Percentiles rank a stretch among this genome's conserved stretches.
These are phyloP conservation scores for Holothuria scabra DNA, from an alignment of 53 echinoderm and acorn worm genomes.

Conservation along the genomic window DNA sequence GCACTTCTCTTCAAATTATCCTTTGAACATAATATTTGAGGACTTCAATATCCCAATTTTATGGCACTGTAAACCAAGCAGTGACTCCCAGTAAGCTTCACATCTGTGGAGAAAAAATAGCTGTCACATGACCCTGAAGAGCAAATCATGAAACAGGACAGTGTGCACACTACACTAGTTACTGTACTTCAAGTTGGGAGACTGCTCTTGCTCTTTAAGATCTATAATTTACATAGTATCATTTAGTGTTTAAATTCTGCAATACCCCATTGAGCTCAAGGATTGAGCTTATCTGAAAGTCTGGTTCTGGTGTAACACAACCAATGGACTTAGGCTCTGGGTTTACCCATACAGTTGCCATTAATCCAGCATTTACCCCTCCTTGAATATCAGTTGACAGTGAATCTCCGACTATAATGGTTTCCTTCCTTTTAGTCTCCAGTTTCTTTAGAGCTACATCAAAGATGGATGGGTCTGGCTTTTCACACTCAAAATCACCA, in stretches of 20 bases:
- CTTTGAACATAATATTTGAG: too few species aligned
- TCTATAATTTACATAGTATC: not conserved
- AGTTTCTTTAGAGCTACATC: constrained; percentile 77
- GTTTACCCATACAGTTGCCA: constrained; percentile 87
- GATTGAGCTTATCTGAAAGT: constrained; percentile 70
- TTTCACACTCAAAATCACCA: constrained; percentile 84
- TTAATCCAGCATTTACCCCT: constrained; percentile 72
- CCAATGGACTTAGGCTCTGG: constrained; percentile 63
- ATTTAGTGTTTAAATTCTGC: constrained; percentile 41
- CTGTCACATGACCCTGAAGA: too few species aligned
- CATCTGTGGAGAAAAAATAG: too few species aligned
- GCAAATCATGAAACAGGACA: too few species aligned
- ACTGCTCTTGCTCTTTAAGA: too few species aligned
- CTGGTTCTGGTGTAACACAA: constrained; percentile 68
- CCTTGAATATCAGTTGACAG: constrained; percentile 94
- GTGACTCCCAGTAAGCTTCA: too few species aligned
- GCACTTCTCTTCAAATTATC: too few species aligned
- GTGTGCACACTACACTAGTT: too few species aligned
- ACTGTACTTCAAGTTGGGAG: too few species aligned
- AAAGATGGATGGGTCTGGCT: constrained; percentile 90
- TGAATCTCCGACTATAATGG: constrained; percentile 92
- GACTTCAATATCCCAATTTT: too few species aligned
- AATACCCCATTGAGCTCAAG: constrained; percentile 74
- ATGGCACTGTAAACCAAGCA: too few species aligned
- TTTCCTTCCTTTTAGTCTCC: constrained; percentile 57